A percentile compares a stretch with the other conserved stretches of the same genome.
Evolutionary conservation across 2,888 invertebrate genomes (phyloP).

Genomic region (Phanerotoma sp.): DNA sequence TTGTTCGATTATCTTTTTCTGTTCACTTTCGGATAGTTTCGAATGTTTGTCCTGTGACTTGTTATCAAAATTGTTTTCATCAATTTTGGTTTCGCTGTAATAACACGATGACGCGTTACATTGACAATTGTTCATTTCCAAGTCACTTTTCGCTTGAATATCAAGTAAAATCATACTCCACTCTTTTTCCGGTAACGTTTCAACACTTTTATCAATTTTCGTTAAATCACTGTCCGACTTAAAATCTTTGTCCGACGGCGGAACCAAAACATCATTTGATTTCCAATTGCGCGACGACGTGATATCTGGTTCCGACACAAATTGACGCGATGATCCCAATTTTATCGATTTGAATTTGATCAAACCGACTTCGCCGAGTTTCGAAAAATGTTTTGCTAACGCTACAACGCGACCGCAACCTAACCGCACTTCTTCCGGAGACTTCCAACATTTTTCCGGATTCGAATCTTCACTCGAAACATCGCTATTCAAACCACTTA

Average conservation of each 20-base stretch:
- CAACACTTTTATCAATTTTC: constrained; percentile 37
- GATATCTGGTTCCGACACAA: constrained; percentile 55
- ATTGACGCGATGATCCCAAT: constrained; percentile 42
- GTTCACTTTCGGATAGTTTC: constrained; percentile 48
- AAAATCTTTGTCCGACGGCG: constrained; percentile 36
- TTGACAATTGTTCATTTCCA: constrained; percentile 20
- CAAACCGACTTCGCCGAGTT: constrained; percentile 54
- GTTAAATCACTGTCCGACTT: constrained; percentile 50
- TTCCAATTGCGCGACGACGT: constrained; percentile 36
- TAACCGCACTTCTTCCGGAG: constrained; percentile 69
- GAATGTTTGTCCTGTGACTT: no score
- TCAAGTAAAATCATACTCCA: constrained; percentile 49
- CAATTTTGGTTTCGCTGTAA: no score
- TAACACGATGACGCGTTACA: no score
- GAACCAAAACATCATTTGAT: no score
- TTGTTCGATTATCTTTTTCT: constrained; percentile 49
- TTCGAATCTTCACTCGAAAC: constrained; percentile 40
- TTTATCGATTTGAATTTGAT: constrained; percentile 49
- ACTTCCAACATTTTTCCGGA: constrained; percentile 66
- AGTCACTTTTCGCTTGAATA: constrained; percentile 41
- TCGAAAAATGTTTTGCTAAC: constrained; percentile 68
- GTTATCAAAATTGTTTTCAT: no score
- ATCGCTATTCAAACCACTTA: constrained; percentile 51
- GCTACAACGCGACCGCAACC: constrained; percentile 72
- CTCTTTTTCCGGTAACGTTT: constrained; percentile 42